Percentiles rank a stretch among this genome's conserved stretches.
Conservation (phyloP, 2,113 vertebrate genomes). For the Malurus elegans region DNA sequence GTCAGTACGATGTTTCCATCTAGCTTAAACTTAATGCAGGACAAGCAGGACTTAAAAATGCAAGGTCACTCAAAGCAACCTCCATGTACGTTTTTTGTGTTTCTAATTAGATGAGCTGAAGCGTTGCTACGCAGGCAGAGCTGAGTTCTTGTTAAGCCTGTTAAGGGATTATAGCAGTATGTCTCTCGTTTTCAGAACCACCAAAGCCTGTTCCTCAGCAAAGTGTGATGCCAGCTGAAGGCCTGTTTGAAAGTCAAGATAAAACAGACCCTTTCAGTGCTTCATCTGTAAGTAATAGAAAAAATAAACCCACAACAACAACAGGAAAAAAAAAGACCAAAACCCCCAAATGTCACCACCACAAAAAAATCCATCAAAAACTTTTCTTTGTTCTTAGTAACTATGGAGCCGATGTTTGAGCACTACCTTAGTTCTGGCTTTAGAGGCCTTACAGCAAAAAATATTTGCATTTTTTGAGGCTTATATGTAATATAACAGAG, state of each 20-base stretch:
- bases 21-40: not conserved
- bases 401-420: not conserved
- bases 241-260: conserved; percentile 80
- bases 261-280: conserved; percentile 73
- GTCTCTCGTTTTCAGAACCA: conserved; percentile 64
- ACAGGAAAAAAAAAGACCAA: not conserved
- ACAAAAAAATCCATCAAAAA: not conserved
- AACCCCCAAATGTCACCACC: accelerated
- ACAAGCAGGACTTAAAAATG: not conserved
- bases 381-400: not conserved
- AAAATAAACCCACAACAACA: not conserved
- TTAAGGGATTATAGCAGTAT: not conserved
- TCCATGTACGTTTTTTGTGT: not conserved
- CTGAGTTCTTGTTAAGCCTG: not conserved
- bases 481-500: not conserved
- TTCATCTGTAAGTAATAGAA: conserved; percentile 69
- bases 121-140: not conserved
- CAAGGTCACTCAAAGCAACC: not conserved
- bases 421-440: not conserved
- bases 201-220: conserved; percentile 68
- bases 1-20: not conserved
- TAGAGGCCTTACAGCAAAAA: not conserved
- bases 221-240: conserved; percentile 19
- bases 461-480: not conserved
- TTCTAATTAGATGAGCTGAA: not conserved